Conservation (phyloP, 2,113 vertebrate genomes). For the Pionites leucogaster region DNA sequence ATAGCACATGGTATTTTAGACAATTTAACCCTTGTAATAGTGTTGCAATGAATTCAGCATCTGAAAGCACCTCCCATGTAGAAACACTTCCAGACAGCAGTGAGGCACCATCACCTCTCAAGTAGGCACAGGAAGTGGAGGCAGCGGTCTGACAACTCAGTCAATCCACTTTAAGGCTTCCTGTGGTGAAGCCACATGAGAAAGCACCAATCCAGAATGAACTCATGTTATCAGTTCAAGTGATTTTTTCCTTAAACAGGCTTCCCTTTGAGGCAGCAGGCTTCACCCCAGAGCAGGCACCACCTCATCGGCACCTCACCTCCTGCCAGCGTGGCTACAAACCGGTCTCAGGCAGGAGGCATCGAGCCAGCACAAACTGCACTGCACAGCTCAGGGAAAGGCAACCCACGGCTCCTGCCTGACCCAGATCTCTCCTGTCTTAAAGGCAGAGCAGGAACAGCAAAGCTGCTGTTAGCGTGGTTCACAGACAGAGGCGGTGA, state of each 20-base stretch:
- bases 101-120: accelerated
- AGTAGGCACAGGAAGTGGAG: neutral
- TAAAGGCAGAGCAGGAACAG: neutral
- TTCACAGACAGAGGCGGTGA: neutral
- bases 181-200: neutral
- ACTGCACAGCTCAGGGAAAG: neutral
- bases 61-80: neutral
- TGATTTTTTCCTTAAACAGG: neutral
- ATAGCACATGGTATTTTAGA: neutral
- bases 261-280: neutral
- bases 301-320: neutral
- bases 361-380: neutral
- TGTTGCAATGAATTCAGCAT: neutral
- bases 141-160: neutral
- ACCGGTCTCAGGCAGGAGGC: neutral
- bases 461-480: neutral
- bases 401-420: neutral
- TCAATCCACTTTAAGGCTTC: neutral
- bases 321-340: neutral
- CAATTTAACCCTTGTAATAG: neutral
- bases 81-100: neutral
- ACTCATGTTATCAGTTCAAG: neutral
- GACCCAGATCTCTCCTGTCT: neutral
- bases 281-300: neutral
- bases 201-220: neutral